Evolutionary conservation across 1,140 invertebrate species (phyloP).

Genomic region (Caenorhabditis brenneri): DNA sequence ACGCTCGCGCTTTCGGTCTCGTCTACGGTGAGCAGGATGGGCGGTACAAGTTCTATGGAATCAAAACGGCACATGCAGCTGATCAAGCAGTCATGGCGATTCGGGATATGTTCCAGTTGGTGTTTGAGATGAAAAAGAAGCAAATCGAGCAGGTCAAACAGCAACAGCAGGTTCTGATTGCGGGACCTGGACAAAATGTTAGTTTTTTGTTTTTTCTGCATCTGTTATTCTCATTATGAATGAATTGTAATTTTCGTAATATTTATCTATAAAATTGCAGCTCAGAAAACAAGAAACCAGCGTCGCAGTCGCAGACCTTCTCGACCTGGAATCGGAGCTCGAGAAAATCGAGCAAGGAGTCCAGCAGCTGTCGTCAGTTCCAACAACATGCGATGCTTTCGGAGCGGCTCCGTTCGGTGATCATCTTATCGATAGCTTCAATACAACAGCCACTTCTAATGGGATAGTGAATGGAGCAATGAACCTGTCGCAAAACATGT

Average conservation of each 20-base stretch:
- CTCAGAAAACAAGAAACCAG: slow-evolving; percentile 56
- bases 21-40: too few species aligned
- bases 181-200: slow-evolving; percentile 38
- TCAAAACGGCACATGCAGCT: too few species aligned
- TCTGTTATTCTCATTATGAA: neutral
- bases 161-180: slow-evolving; percentile 64
- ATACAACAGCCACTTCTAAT: neutral
- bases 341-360: too few species aligned
- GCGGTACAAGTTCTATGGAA: too few species aligned
- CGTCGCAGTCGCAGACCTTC: slow-evolving; percentile 79
- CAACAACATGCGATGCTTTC: slow-evolving; percentile 53
- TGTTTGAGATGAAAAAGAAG: slow-evolving; percentile 96
- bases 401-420: slow-evolving; percentile 65
- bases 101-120: slow-evolving; percentile 95
- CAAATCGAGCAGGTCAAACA: slow-evolving; percentile 87
- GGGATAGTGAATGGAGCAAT: too few species aligned
- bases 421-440: slow-evolving; percentile 52
- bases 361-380: slow-evolving; percentile 70
- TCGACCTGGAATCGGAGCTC: slow-evolving; percentile 90
- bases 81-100: slow-evolving; percentile 84
- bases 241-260: neutral
- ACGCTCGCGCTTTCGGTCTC: too few species aligned
- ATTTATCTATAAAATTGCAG: neutral
- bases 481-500: neutral
- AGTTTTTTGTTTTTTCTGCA: neutral